Base-by-base conservation (phyloP, 2,888 invertebrate genomes). In the Plagodis dolabraria region DNA sequence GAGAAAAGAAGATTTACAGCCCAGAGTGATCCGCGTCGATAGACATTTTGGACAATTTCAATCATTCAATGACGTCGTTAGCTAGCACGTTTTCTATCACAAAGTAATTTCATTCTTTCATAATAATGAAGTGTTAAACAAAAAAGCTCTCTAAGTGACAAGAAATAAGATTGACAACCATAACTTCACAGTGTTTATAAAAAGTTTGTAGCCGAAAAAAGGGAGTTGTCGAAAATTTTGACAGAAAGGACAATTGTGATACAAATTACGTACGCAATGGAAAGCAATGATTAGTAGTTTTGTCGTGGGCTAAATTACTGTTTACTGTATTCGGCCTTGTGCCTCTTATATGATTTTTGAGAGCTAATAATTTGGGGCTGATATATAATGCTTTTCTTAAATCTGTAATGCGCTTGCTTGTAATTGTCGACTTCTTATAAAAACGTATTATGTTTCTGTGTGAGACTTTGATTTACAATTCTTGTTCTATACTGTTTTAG, bases 31-130 rank as follows among this genome's bases (percentile, higher is more conserved):
- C 34, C 5, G 34, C 5, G 60, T 60, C 60, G 52, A 34, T 33
- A 10, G 11, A 35, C 45, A 44, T 55, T 60, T 11, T 11, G 60
- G 47, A 60, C 60, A 56, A 35, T 33, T 48, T 56, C 44, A 48
- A 80, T 80, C 79, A 76, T 78, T 80, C 83, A 75, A 81, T 88
- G 85, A 84, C 83, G 83, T 88, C 88, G 87, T 88, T 89, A 88
- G 75, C 74, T 59, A 70, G 76, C 76, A 75, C 75, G 75, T 78
- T 77, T 74, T 67, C 47, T 74, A 74, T 65, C 72, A 65, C 57
- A 58, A 66, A 57, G 8, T 22, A 33, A 7, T 10, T 7, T 12
- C 12, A 12, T 12, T 11, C 5, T 12, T 7, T 12, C 11, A 43
- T 12, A 5, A 4, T 38, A 38, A 6, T 43, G 11, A 38, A 40